A percentile compares a stretch with the other conserved stretches of the same genome.
Conservation (phyloP, 1,140 invertebrate genomes). For the Stenopsyche tienmushanensis region DNA sequence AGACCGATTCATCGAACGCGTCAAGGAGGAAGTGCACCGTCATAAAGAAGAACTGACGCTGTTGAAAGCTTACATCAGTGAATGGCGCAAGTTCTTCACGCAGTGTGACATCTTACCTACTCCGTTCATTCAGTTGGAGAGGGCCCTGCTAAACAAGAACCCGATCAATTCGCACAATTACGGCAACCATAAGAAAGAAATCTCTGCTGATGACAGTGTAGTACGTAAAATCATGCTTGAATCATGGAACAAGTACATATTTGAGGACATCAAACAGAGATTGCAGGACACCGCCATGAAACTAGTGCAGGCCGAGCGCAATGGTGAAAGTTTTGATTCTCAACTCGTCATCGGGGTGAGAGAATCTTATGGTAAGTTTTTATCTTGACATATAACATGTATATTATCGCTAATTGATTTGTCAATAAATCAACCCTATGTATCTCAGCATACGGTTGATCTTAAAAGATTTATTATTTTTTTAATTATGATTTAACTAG, state of each 20-base stretch:
- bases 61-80: constrained; percentile 92
- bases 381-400: neutral
- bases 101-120: constrained; percentile 96
- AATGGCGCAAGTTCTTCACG: constrained; percentile 97
- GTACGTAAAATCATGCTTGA: constrained; percentile 95
- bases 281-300: constrained; percentile 97
- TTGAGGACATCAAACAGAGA: constrained; percentile 90
- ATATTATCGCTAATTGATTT: neutral
- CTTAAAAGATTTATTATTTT: too few relatives aligned
- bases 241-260: constrained; percentile 97
- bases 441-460: too few relatives aligned
- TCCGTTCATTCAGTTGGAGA: constrained; percentile 91
- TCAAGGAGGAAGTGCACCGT: constrained; percentile 83
- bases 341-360: constrained; percentile 95
- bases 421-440: too few relatives aligned
- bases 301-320: constrained; percentile 91
- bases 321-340: constrained; percentile 96
- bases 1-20: constrained; percentile 91
- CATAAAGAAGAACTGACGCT: constrained; percentile 93
- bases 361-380: constrained; percentile 82
- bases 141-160: constrained; percentile 63
- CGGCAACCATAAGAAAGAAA: constrained; percentile 67
- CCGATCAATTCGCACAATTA: constrained; percentile 49
- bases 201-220: constrained; percentile 81
- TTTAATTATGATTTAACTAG: too few relatives aligned